Evolutionary conservation across 2,113 vertebrate genomes (phyloP), one percentile per base, ranked within the genome.

Genomic region (Hippocampus zosterae): DNA sequence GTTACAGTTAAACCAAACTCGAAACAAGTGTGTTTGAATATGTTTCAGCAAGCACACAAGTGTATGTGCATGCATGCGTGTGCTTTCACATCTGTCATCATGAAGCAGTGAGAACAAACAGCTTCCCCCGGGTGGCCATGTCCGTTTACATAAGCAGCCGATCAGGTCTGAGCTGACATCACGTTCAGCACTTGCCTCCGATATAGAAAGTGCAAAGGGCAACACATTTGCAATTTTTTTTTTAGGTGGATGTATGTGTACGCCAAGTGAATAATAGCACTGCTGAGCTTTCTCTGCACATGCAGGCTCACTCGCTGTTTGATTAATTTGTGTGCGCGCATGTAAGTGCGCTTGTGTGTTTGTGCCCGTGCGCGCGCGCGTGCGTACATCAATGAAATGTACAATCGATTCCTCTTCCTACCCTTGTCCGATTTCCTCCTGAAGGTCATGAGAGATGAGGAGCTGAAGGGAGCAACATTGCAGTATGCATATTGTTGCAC

Each of bases 291-390:
- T 85, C 78, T 87, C 83, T 74, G 73, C 67, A 69, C 68, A 81
- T 75, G 55, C 15, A 1, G 75, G 65, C 73, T 74, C 64, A 27
- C 76, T 70, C 82, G 81, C 33, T 67, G 79, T 83, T 61, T 87
- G 85, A 88, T 88, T 88, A 90, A 86, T 89, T 77, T 82, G 76
- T 81, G 74, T 85, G 76, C 74, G 75, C 60, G 82, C 77, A 37
- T 80, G 83, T 55, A 78, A 82, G 86, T 86, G 33, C 5, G 33
- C 33, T 37, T 37, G 33, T 37, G 33, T 37, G 33, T 37, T 37
- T 37, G 33, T 37, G 84, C 29, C 12, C 3, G 4, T 56, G 56
- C 16, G 25, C 27, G 27, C 16, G 18, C 18, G 19, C 1, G 33
- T n/a, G 55, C 79, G 82, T 56, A 77, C 81, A 82, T 86, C 85